Evolutionary conservation across 2,797 vertebrate species (phyloP).

Genomic region (Protosalanx chinensis): DNA sequence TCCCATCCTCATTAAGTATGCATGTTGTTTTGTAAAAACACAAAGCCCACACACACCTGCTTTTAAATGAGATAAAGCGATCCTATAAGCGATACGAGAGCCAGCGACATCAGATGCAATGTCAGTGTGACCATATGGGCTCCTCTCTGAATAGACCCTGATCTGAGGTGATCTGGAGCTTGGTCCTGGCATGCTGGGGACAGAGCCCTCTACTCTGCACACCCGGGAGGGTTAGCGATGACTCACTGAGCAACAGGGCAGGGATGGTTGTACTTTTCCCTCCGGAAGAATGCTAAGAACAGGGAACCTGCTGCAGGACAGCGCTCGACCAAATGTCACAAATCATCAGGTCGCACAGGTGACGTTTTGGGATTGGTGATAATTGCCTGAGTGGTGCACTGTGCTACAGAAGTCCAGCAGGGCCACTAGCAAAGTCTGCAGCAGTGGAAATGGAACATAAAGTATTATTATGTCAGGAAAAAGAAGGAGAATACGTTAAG

Average conservation of each 20-base stretch:
- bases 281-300: conserved; percentile 12
- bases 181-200: background rate
- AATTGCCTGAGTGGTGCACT: background rate
- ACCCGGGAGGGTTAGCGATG: background rate
- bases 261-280: conserved; percentile 12
- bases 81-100: background rate
- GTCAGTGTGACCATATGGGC: background rate
- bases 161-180: background rate
- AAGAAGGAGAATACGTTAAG: background rate
- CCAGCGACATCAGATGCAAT: background rate
- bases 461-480: background rate
- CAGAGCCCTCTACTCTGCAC: conserved; percentile 7
- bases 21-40: background rate
- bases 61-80: background rate
- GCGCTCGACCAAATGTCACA: conserved; percentile 7
- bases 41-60: background rate
- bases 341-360: conserved; percentile 11
- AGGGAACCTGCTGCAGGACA: conserved; percentile 1
- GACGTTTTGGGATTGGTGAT: background rate
- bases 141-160: background rate
- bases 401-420: background rate
- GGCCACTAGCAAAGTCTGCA: background rate
- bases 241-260: background rate
- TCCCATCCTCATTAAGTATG: background rate
- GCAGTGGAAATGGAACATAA: background rate